Evolutionary conservation across 2,113 vertebrate species (phyloP).

Genomic region (Syngnathus typhle): DNA sequence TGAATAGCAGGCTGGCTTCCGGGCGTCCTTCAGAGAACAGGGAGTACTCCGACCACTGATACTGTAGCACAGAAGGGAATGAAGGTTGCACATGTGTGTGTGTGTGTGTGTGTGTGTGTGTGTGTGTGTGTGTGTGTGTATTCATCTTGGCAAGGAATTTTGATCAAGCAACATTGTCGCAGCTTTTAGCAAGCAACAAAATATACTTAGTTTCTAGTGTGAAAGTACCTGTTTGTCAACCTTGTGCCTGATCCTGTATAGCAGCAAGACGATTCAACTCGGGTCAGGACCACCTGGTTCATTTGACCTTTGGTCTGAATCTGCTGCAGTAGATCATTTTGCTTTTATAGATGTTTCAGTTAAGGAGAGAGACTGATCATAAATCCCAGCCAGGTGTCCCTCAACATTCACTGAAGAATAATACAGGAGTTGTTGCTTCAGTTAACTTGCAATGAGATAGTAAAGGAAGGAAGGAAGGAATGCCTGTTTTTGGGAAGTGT

Average conservation of each 20-base stretch:
- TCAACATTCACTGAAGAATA: too few relatives aligned
- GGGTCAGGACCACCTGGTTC: conserved; percentile 43
- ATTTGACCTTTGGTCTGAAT: not conserved
- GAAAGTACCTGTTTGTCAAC: not conserved
- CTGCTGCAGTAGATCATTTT: not conserved
- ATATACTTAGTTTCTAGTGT: not conserved
- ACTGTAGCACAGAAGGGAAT: conserved; percentile 30
- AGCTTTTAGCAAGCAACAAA: conserved; percentile 17
- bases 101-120: not conserved
- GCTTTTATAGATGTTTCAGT: conserved; percentile 5
- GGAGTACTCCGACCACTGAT: conserved; percentile 59
- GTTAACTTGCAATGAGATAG: conserved; percentile 36
- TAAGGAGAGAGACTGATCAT: conserved; percentile 25
- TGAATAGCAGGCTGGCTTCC: conserved; percentile 27
- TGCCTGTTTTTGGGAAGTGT: not conserved
- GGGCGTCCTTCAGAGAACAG: conserved; percentile 66
- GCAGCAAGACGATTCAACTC: conserved; percentile 7
- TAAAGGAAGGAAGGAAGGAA: conserved; percentile 16
- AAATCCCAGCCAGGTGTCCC: not conserved
- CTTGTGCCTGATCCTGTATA: conserved; percentile 20
- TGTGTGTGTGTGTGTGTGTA: not conserved
- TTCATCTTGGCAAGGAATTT: conserved; percentile 8
- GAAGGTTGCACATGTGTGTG: conserved; percentile 25
- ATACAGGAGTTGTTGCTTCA: conserved; percentile 22
- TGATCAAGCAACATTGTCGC: conserved; percentile 20